Percentiles rank a stretch among this genome's conserved stretches.
Evolutionary conservation across 2,113 vertebrate species (phyloP).

Genomic region (Arenaria interpres): DNA sequence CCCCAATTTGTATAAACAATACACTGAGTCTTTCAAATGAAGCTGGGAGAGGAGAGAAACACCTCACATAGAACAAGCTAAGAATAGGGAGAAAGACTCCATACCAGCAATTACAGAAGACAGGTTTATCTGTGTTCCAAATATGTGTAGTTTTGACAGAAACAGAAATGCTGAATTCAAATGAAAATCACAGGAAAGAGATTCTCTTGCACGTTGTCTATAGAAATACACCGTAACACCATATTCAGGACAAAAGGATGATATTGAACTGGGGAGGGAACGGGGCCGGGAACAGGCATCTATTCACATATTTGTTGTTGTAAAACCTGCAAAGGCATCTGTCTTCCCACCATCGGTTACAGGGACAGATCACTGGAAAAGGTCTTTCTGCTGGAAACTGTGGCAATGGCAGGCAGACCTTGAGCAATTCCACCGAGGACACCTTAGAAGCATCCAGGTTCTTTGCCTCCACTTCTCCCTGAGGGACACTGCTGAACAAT

Average conservation of each 20-base stretch:
- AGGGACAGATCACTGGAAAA: neutral
- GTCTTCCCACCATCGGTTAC: neutral
- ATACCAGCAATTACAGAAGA: neutral
- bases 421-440: neutral
- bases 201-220: neutral
- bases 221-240: neutral
- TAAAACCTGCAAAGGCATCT: neutral
- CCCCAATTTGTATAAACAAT: accelerated
- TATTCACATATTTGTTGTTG: neutral
- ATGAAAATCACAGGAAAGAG: neutral
- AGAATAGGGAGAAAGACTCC: neutral
- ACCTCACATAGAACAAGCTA: neutral
- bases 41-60: neutral
- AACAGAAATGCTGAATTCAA: neutral
- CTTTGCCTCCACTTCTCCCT: neutral
- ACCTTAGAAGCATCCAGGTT: neutral
- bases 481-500: neutral
- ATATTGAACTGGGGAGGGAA: accelerated
- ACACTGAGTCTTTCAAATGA: neutral
- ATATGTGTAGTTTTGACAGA: neutral
- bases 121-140: neutral
- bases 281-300: neutral
- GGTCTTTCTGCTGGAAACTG: neutral
- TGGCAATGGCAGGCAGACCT: neutral
- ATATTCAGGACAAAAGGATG: neutral